Base-by-base conservation (phyloP, 2,113 vertebrate species). In the Ptilorrhoa leucosticta region DNA sequence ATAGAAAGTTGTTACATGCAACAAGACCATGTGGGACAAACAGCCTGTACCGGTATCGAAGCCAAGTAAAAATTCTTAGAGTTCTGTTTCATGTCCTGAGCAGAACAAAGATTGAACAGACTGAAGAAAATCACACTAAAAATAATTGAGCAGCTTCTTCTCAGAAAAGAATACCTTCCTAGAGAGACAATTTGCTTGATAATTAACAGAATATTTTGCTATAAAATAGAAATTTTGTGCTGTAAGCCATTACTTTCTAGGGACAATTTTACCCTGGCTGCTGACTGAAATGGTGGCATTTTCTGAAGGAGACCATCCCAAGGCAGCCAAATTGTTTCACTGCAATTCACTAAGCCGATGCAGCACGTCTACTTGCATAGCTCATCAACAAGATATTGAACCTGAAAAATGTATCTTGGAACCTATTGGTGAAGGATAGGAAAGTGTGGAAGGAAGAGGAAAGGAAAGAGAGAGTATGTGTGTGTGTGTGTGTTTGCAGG, bases 401-500 rank as follows among this genome's bases (percentile, higher is more conserved):
- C 4, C 24, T 44, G n/a, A n/a, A n/a, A n/a, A n/a, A n/a, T n/a
- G 3, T 24, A 23, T 35, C 24, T 50, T 54, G 53, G 54, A 45
- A 58, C 6, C 6, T 13, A 12, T 27, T 77, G 51, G 53, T 45
- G 53, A 83, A 56, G 27, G 18, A n/a, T 17, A 24, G 19, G n/a
- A 30, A 88, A 79, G 17, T 15, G 7, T 7, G 4, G 6, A 16
- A 14, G 22, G 10, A 70, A 65, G 30, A 65, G 6, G 23, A 61
- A 79, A 37, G 1, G 7, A 9, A 20, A 17, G 16, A 31, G 18
- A 24, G 11, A n/a, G 7, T 17, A 6, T 23, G 2, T 24, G 8
- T 7, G 3, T 6, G 13, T 11, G 9, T n/a, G 17, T 11, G 6
- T 13, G 15, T 11, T 3, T 57, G 24, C 14, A 8, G 18, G 10